Base-by-base conservation (phyloP, 2,797 vertebrate species). In the Zenarchopterus dispar region DNA sequence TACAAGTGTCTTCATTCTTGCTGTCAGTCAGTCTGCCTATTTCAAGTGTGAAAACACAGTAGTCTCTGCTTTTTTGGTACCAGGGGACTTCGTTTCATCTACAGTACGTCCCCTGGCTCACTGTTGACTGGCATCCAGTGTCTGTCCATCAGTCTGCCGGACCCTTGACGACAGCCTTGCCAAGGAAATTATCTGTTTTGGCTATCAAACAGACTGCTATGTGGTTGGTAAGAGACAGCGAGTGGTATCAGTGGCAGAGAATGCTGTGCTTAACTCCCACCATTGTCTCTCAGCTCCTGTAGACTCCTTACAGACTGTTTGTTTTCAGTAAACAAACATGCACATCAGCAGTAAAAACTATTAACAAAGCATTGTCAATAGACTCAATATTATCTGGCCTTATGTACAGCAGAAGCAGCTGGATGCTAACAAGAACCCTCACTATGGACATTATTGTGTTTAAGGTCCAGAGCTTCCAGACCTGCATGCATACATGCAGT, bases 161-260 rank as follows among this genome's bases (percentile, higher is more conserved):
- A 75, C 56, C 33, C 26, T 53, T 70, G 62, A 48, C 66, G 43
- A 57, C 57, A 48, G 64, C 61, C 68, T 60, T 33, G 7, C 55
- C 46, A 9, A 56, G n/a, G 28, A 70, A 70, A 65, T 9, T 43
- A 65, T 75, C 75, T 61, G 48, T 80, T 73, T 68, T 63, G 59
- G 31, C 76, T 67, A 77, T 82, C 77, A 75, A 55, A 71, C 58
- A 36, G 47, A 43, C 44, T 8, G 49, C 70, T 42, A 41, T 52
- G 62, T 59, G 58, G 59, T 64, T n/a, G 63, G 67, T 44, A 46
- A 44, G 60, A 75, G 71, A 85, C 70, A 56, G n/a, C 69, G 60
- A 28, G 65, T 60, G 50, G 62, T 55, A 74, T 78, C 68, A 57
- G 44, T 43, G 59, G 62, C 62, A 61, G 56, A 26, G 39, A 41